Evolutionary conservation across 2,113 vertebrate genomes (phyloP).

Genomic region (Oceanodroma tethys): DNA sequence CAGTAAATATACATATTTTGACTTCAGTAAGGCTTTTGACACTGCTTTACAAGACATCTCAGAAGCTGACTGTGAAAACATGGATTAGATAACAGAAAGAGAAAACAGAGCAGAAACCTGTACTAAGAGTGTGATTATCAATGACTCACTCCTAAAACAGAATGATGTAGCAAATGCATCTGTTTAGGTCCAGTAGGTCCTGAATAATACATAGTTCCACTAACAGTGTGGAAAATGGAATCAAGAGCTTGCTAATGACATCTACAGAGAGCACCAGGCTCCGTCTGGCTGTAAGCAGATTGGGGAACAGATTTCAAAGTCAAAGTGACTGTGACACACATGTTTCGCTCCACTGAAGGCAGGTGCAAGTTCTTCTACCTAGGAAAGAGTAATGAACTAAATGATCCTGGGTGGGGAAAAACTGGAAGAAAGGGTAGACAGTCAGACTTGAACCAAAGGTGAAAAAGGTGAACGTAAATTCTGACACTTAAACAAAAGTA

Average conservation of each 20-base stretch:
- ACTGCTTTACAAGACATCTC: neutral
- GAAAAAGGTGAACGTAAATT: neutral
- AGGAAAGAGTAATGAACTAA: neutral
- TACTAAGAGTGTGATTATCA: neutral
- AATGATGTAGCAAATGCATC: neutral
- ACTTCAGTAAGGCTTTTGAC: neutral
- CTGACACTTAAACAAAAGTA: neutral
- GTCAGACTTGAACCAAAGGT: neutral
- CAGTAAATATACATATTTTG: neutral
- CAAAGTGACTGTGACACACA: neutral
- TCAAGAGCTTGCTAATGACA: slow-evolving; percentile 4
- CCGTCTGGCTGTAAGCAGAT: neutral
- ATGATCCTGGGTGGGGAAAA: neutral
- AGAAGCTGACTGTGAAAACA: neutral
- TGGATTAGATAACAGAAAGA: neutral
- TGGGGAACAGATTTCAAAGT: slow-evolving; percentile 35
- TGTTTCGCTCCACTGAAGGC: neutral
- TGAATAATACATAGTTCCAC: neutral
- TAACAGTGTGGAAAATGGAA: neutral
- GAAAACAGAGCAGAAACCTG: neutral
- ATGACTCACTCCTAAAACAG: neutral
- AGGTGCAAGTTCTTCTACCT: neutral
- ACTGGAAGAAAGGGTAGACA: neutral
- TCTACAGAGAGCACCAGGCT: neutral
- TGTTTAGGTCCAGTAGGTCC: slow-evolving; percentile 1